Evolutionary conservation across 2,888 invertebrate genomes (phyloP).

Genomic region (Acrobasis suavella): DNA sequence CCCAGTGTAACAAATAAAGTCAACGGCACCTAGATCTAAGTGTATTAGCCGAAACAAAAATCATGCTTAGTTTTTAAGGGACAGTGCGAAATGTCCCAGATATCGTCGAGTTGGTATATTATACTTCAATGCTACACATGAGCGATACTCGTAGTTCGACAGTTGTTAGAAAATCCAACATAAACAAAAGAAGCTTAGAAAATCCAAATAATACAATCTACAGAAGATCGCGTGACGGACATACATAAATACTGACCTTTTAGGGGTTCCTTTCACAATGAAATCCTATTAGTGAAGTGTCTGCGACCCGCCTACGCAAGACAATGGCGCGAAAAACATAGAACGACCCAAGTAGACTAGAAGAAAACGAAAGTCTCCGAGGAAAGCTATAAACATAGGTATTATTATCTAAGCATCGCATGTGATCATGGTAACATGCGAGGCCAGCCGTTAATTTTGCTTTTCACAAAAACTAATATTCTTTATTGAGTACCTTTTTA

Average conservation of each 20-base stretch:
- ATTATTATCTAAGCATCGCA: not conserved
- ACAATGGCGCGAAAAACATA: not conserved
- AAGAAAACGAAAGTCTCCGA: slow-evolving; percentile 25
- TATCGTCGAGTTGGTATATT: too few species aligned
- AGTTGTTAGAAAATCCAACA: not conserved
- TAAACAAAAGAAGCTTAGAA: not conserved
- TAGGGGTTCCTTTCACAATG: slow-evolving; percentile 2
- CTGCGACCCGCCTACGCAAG: not conserved
- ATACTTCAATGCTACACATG: too few species aligned
- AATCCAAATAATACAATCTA: not conserved
- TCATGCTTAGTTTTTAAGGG: too few species aligned
- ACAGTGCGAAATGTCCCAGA: too few species aligned
- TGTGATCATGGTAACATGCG: too few species aligned
- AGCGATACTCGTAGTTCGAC: not conserved
- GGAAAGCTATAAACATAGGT: not conserved
- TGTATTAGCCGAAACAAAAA: too few species aligned
- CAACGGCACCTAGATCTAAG: too few species aligned
- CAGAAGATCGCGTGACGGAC: slow-evolving; percentile 12
- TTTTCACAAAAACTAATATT: too few species aligned
- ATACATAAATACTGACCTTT: slow-evolving; percentile 13
- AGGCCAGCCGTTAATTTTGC: too few species aligned
- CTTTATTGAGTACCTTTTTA: too few species aligned
- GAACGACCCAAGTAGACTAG: not conserved
- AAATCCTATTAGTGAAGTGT: slow-evolving; percentile 14
- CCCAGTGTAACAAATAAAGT: too few species aligned